Percentiles rank a stretch among this genome's conserved stretches.
phyloP scores from a whole-genome alignment of 2,888 invertebrate species.

The Macaria liturata region DNA sequence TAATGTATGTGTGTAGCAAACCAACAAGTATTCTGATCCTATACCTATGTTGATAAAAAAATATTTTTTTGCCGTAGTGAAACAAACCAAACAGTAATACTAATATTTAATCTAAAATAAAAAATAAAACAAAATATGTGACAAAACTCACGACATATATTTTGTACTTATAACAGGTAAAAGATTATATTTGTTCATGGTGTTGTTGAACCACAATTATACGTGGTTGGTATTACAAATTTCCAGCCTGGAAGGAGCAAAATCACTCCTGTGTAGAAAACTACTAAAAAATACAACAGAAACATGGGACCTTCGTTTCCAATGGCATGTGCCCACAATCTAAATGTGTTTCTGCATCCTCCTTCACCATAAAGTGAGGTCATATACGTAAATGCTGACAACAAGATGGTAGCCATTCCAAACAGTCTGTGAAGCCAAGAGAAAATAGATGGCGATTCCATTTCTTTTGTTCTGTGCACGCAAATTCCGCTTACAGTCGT shows the following conservation, averaged over 20 bases:
- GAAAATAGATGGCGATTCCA: background rate
- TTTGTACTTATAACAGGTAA: too few relatives aligned
- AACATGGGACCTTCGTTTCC: slow-evolving; percentile 38
- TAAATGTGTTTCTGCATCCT: slow-evolving; percentile 1
- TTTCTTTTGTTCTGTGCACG: background rate
- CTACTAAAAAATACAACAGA: background rate
- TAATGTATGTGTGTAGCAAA: too few relatives aligned
- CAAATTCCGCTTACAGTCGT: background rate
- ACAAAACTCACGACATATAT: background rate
- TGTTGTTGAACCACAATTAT: background rate
- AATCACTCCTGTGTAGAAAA: background rate
- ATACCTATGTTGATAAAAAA: too few relatives aligned
- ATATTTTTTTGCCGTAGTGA: too few relatives aligned
- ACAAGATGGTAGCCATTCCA: slow-evolving; percentile 1
- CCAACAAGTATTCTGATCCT: too few relatives aligned
- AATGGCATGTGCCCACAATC: background rate
- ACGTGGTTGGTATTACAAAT: background rate
- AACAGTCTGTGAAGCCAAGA: background rate
- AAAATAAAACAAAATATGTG: background rate
- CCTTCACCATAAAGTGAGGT: slow-evolving; percentile 1
- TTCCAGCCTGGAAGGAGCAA: background rate
- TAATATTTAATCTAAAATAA: background rate
- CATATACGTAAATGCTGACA: slow-evolving; percentile 1
- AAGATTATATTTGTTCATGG: too few relatives aligned
- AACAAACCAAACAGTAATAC: background rate